Evolutionary conservation across 2,888 invertebrate genomes (phyloP), one percentile per base, ranked within the genome.

Genomic region (Eupeodes latifasciatus): DNA sequence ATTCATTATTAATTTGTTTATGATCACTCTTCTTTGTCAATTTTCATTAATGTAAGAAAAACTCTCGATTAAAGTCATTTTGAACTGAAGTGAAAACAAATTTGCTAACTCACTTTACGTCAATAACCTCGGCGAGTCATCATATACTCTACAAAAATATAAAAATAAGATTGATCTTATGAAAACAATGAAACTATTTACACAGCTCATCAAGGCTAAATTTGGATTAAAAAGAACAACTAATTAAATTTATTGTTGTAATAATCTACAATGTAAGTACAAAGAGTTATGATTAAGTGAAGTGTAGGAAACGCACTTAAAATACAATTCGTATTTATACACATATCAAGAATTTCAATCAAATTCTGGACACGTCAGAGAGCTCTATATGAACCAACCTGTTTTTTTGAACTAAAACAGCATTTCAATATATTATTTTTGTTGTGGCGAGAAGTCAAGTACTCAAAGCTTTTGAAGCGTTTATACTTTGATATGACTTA

Each of bases 311-410:
- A 77, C 81, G 80, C 57, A 81, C 81, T 71, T 76, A 47, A 72
- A 72, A 71, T 82, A 64, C 12, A 49, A 11, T 57, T 44, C 12
- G 2, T 19, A 64, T 12, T 7, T 19, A 9, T 14, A 47, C 49
- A 16, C 55, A 34, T 82, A 78, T 83, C 72, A 67, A 16, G 5
- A 72, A 59, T 53, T 78, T 80, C 53, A 81, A 81, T 77, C 49
- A 49, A 67, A 61, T 12, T 59, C 34, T 19, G 14, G 51, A 19
- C 64, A 77, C 51, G 61, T 74, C 53, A n/a, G 2, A 40, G 59
- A 77, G 27, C 27, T 51, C 71, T 57, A 53, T 61, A 44, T 53
- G 47, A 27, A 27, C 64, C 36, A 81, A 77, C 77, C 62, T 76
- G 19, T 66, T 64, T 19, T 19, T 76, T 77, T 12, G 40, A 40